Conservation (phyloP, 2,888 invertebrate genomes). For the Molorchus minor region DNA sequence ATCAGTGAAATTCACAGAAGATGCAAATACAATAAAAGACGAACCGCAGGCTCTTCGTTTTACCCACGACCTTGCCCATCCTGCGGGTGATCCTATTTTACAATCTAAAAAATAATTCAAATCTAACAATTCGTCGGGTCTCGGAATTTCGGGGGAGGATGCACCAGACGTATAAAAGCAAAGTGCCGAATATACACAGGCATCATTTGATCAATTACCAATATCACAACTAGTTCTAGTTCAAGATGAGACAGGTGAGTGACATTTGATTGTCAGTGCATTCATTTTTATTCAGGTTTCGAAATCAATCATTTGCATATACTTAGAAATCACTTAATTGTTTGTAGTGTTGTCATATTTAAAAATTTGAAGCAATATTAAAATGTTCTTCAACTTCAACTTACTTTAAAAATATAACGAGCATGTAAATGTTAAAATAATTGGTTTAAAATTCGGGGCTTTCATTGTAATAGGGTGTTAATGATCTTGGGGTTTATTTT, state of each 20-base stretch:
- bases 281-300: too few relatives aligned
- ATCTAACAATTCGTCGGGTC: constrained; percentile 39
- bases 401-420: too few relatives aligned
- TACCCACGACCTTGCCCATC: constrained; percentile 48
- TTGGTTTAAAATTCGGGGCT: too few relatives aligned
- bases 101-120: constrained; percentile 37
- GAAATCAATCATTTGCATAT: too few relatives aligned
- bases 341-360: too few relatives aligned
- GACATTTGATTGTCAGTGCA: constrained; percentile 1
- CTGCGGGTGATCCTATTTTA: constrained; percentile 48
- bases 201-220: constrained; percentile 34
- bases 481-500: too few relatives aligned
- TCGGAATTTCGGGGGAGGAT: constrained; percentile 36
- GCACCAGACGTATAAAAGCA: constrained; percentile 39
- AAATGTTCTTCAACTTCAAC: too few relatives aligned
- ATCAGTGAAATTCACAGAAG: neutral
- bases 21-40: constrained; percentile 19
- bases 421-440: too few relatives aligned
- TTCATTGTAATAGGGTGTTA: too few relatives aligned
- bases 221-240: constrained; percentile 14
- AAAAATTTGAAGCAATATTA: too few relatives aligned
- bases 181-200: constrained; percentile 34
- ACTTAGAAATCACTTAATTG: too few relatives aligned
- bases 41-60: constrained; percentile 15
- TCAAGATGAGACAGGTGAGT: constrained; percentile 20